phyloP scores from a whole-genome alignment of 2,797 vertebrate genomes.

The Babyrousa celebensis region DNA sequence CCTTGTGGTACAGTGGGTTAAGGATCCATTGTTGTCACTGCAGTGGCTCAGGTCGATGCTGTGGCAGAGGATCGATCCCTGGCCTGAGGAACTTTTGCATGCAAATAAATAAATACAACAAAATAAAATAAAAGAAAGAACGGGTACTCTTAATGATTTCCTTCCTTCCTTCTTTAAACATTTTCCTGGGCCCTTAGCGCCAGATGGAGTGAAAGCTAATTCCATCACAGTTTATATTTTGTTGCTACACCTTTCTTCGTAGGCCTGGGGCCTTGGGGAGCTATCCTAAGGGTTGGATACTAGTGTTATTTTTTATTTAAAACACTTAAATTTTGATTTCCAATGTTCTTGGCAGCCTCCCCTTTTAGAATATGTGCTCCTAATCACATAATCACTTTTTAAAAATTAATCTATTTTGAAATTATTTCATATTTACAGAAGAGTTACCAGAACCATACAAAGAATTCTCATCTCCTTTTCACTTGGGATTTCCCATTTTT shows the following conservation, averaged over 20 bases:
- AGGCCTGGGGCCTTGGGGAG: neutral
- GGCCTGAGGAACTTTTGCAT: too few species aligned
- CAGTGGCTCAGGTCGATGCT: too few species aligned
- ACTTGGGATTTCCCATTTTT: neutral
- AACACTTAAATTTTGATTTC: constrained; percentile 44
- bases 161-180: constrained; percentile 6
- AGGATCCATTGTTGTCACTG: too few species aligned
- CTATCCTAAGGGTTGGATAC: neutral
- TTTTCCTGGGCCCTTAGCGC: neutral
- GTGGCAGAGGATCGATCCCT: too few species aligned
- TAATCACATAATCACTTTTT: constrained; percentile 22
- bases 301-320: constrained; percentile 26
- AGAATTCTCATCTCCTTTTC: neutral
- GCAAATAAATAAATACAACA: too few species aligned
- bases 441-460: neutral
- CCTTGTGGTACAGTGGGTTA: too few species aligned
- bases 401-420: constrained; percentile 51
- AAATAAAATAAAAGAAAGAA: neutral
- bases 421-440: constrained; percentile 24
- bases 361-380: constrained; percentile 39
- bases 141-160: neutral
- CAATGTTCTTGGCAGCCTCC: neutral
- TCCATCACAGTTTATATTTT: neutral
- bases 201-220: neutral
- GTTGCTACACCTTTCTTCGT: neutral